A percentile compares a stretch with the other conserved stretches of the same genome.
These are phyloP conservation scores for Ivindomyrus marchei DNA, from an alignment of 2,113 vertebrate genomes.

Conservation along the genomic window DNA sequence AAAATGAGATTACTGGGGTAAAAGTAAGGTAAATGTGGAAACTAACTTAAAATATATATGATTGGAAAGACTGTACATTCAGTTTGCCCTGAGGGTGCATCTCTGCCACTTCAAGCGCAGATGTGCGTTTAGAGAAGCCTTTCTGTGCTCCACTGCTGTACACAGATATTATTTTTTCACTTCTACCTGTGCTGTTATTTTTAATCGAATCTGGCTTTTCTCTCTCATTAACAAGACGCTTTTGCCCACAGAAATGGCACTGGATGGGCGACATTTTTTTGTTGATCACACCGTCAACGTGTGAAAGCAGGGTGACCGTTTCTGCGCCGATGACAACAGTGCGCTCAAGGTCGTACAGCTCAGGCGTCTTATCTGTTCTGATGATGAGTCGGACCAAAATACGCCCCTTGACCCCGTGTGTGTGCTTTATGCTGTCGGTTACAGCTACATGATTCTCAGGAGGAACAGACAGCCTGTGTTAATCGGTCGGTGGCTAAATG, in stretches of 20 bases:
- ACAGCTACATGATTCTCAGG: background rate
- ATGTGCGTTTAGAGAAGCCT: conserved; percentile 34
- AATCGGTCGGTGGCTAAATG: background rate
- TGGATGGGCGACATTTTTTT: background rate
- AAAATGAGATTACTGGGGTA: conserved; percentile 48
- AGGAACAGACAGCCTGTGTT: background rate
- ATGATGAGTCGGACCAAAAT: background rate
- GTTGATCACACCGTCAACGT: background rate
- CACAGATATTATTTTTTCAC: conserved; percentile 36
- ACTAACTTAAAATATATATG: background rate
- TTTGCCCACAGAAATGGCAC: background rate
- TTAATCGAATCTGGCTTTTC: background rate
- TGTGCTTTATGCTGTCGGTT: background rate
- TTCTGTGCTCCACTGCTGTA: background rate
- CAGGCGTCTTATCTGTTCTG: background rate
- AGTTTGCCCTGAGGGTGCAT: conserved; percentile 31
- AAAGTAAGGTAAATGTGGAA: conserved; percentile 35
- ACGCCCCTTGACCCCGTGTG: background rate
- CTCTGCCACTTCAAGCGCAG: conserved; percentile 28
- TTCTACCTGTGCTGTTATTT: background rate
- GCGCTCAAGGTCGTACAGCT: background rate
- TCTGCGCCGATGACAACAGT: background rate
- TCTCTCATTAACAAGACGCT: background rate
- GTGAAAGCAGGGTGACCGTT: background rate
- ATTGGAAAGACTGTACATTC: conserved; percentile 46